Percentiles rank a stretch among this genome's conserved stretches.
These are phyloP conservation scores for Bugula neritina DNA, from an alignment of 2,888 invertebrate genomes.

Conservation along the genomic window DNA sequence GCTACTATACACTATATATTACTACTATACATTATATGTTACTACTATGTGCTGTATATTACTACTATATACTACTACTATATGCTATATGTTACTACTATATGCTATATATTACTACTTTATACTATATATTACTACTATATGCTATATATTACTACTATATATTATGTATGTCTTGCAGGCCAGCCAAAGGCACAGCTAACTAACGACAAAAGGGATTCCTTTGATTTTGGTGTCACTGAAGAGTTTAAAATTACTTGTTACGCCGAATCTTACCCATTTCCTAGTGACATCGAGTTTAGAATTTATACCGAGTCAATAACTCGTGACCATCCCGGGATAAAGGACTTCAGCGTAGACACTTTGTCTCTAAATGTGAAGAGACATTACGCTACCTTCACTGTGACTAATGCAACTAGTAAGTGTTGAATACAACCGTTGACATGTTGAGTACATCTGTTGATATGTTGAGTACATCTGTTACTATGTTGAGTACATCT, in stretches of 20 bases:
- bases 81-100: too few relatives aligned
- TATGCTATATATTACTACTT: too few relatives aligned
- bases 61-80: too few relatives aligned
- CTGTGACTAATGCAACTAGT: background rate
- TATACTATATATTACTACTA: too few relatives aligned
- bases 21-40: too few relatives aligned
- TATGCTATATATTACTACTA: too few relatives aligned
- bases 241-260: background rate
- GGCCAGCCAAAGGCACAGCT: background rate
- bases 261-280: background rate
- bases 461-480: too few relatives aligned
- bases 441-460: too few relatives aligned
- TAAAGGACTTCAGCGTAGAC: background rate
- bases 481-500: too few relatives aligned
- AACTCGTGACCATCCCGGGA: background rate
- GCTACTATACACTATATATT: too few relatives aligned
- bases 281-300: constrained; percentile 4
- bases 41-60: too few relatives aligned
- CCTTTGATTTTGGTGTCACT: background rate
- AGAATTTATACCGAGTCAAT: background rate
- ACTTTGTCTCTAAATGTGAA: background rate
- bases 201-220: background rate
- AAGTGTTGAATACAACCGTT: too few relatives aligned
- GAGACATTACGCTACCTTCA: background rate
- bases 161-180: background rate